These are phyloP conservation scores for Bungarus multicinctus DNA, from an alignment of 2,113 vertebrate genomes.

Conservation along the genomic window DNA sequence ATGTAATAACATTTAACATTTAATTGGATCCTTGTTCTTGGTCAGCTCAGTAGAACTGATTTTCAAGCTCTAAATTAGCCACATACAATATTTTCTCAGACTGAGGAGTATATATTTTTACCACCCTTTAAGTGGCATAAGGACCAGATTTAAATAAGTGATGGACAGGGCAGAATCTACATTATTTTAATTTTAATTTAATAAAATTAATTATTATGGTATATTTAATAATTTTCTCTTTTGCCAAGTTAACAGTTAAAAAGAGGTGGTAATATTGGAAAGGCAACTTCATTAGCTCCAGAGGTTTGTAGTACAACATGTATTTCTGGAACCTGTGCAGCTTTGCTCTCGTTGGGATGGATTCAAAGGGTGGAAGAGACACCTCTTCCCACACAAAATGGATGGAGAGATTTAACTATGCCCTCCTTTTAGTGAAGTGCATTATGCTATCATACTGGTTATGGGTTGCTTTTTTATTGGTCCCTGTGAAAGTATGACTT, in stretches of 20 bases:
- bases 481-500: background rate
- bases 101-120: background rate
- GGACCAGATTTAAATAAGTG: background rate
- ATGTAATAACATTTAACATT: background rate
- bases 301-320: background rate
- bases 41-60: background rate
- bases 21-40: background rate
- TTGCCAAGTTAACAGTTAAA: background rate
- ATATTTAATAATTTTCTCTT: background rate
- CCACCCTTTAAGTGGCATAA: background rate
- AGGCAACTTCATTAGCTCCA: background rate
- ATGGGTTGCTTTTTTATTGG: background rate
- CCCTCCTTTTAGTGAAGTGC: background rate
- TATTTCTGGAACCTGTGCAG: background rate
- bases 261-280: background rate
- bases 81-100: background rate
- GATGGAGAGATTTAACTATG: background rate
- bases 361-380: background rate
- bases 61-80: background rate
- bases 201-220: background rate
- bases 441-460: background rate
- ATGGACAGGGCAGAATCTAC: background rate
- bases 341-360: background rate
- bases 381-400: background rate
- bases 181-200: background rate